Evolutionary conservation across 2,888 invertebrate genomes (phyloP), one percentile per base, ranked within the genome.

Genomic region (Ctenicera cuprea): DNA sequence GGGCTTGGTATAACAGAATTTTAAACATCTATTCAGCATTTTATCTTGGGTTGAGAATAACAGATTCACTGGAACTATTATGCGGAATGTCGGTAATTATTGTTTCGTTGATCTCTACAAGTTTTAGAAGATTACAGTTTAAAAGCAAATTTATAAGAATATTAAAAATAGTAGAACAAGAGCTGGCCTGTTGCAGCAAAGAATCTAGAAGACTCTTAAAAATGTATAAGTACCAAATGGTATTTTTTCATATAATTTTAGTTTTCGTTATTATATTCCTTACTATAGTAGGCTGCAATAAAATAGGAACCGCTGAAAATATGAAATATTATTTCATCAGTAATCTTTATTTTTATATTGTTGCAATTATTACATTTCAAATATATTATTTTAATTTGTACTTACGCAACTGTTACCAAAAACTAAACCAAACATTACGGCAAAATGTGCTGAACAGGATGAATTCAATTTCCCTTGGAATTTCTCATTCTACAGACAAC

Each of bases 361-460:
- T n/a, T 1, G 22, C 50, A 3, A 22, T 50, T 50, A 12, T 20
- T 4, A 22, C 50, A 3, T 50, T 50, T 50, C 50, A 50, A 22
- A 2, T 50, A 12, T 50, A 50, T 50, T 50, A 50, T 50, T 22
- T 22, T 12, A 50, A 50, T 22, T 12, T 50, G 5, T 50, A 50
- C 12, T 22, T 50, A 22, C 1, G 20, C 9, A 22, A 7, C 9
- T 50, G 4, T 22, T 50, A 12, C 22, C 0, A 11, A 11, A 50
- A 50, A 12, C 1, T 50, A 3, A 50, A 50, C 22, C 2, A 18
- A 4, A 9, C 5, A 2, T 22, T 50, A 16, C 7, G 2, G 8
- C 7, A 14, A 16, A 43, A 1, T 14, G 18, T 9, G 7, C 14
- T 3, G 5, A 45, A 45, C 3, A 1, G n/a, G n/a, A 43, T 14